Evolutionary conservation across 2,888 invertebrate species (phyloP), one percentile per base, ranked within the genome.

Genomic region (Petrolisthes cinctipes): DNA sequence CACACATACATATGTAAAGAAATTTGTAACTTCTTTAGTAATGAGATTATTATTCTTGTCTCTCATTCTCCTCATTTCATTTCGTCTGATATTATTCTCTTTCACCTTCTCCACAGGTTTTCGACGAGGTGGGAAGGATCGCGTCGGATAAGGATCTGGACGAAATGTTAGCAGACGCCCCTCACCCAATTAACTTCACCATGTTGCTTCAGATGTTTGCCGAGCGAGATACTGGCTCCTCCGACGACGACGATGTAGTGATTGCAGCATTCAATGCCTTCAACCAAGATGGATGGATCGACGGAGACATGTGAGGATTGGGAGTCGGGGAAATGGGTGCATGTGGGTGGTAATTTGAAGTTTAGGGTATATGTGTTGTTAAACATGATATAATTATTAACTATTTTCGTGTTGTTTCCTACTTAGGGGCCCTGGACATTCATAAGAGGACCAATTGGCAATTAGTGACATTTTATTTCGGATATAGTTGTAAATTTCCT

Each of bases 161-260:
- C 92, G 95, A 96, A 92, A 97, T 98, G 97, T 94, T 97, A 92
- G 94, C 94, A 93, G 97, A 98, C 94, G 96, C 97, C 92, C 94
- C 96, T 92, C 97, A 97, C 92, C 97, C 97, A 93, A 96, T 98
- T 94, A 98, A 97, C 95, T 98, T 98, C 95, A 98, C 98, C 92
- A 97, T 97, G 94, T 95, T 97, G 93, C 95, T 98, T 93, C 96
- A 96, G 92, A 95, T 98, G 92, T 98, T 98, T 94, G 98, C 97
- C 93, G 95, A 95, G 94, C 96, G 97, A 93, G 84, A 87, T 75
- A 96, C 97, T 92, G 96, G 97, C 92, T 96, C 96, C 93, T 94
- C 95, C 92, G 98, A 98, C 93, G 97, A 97, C 92, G 98, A 98
- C 93, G 97, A 96, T 91, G 97, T 97, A 92, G 97, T 98, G 93